phyloP scores from a whole-genome alignment of 1,140 invertebrate species.

The Hetaerina americana region DNA sequence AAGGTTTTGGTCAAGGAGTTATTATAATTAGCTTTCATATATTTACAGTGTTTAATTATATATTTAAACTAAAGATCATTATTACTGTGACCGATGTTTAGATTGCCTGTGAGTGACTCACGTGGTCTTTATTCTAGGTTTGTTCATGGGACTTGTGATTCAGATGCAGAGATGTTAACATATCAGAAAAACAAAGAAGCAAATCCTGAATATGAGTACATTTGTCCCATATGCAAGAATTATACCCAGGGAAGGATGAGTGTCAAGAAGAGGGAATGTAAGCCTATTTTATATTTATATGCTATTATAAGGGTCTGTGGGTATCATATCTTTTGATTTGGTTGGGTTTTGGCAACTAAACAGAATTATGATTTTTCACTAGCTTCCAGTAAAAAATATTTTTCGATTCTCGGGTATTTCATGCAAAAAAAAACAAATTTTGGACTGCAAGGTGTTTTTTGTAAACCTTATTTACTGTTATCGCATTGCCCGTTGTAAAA shows the following conservation, averaged over 20 bases:
- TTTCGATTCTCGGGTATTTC: background rate
- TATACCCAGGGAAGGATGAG: slow-evolving; percentile 28
- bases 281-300: slow-evolving; percentile 22
- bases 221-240: slow-evolving; percentile 72
- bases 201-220: slow-evolving; percentile 76
- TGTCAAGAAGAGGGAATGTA: slow-evolving; percentile 52
- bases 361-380: background rate
- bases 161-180: slow-evolving; percentile 63
- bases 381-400: background rate
- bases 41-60: too few relatives aligned
- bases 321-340: background rate
- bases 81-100: too few relatives aligned
- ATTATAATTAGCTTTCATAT: too few relatives aligned
- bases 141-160: slow-evolving; percentile 86
- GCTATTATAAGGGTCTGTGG: too few relatives aligned
- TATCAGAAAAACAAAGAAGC: slow-evolving; percentile 66
- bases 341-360: background rate
- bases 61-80: too few relatives aligned
- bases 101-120: too few relatives aligned
- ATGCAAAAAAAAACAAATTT: background rate
- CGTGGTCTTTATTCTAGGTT: slow-evolving; percentile 48
- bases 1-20: too few relatives aligned
- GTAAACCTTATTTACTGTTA: background rate
- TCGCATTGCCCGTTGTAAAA: too few relatives aligned
- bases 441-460: background rate